A percentile compares a stretch with the other conserved stretches of the same genome.
Evolutionary conservation across 2,113 vertebrate species (phyloP).

Genomic region (Centropus unirufus): DNA sequence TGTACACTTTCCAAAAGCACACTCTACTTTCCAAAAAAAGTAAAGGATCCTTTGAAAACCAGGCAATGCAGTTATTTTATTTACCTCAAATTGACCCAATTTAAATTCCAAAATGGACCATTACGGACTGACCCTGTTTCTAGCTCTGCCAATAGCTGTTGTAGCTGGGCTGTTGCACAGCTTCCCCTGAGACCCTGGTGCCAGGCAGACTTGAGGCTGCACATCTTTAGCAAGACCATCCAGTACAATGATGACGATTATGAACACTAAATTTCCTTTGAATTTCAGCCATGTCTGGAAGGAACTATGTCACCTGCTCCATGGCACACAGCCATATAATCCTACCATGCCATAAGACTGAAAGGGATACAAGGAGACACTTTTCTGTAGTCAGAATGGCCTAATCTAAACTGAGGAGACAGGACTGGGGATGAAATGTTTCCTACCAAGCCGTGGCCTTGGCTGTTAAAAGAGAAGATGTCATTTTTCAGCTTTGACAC

Average conservation of each 20-base stretch:
- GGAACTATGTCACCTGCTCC: neutral
- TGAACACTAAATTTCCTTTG: neutral
- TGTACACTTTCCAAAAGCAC: slow-evolving; percentile 41
- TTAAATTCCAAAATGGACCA: neutral
- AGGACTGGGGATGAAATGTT: neutral
- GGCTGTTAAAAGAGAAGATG: neutral
- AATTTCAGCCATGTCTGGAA: neutral
- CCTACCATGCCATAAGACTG: fast-evolving
- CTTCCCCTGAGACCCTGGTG: neutral
- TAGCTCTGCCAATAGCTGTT: neutral
- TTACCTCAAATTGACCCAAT: slow-evolving; percentile 2
- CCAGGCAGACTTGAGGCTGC: neutral
- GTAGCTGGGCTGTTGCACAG: neutral
- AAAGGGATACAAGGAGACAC: neutral
- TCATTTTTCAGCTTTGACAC: neutral
- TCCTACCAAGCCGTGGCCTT: neutral
- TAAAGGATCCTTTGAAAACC: slow-evolving; percentile 33
- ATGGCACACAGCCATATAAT: fast-evolving
- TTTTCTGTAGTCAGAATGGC: neutral
- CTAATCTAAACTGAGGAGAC: neutral
- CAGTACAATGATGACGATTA: neutral
- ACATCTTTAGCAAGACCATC: neutral
- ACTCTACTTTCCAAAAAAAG: slow-evolving; percentile 10
- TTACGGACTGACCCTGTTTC: neutral
- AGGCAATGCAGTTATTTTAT: neutral